Percentiles rank a stretch among this genome's conserved stretches.
Conservation (phyloP, 1,140 invertebrate species). For the Formica selysi region DNA sequence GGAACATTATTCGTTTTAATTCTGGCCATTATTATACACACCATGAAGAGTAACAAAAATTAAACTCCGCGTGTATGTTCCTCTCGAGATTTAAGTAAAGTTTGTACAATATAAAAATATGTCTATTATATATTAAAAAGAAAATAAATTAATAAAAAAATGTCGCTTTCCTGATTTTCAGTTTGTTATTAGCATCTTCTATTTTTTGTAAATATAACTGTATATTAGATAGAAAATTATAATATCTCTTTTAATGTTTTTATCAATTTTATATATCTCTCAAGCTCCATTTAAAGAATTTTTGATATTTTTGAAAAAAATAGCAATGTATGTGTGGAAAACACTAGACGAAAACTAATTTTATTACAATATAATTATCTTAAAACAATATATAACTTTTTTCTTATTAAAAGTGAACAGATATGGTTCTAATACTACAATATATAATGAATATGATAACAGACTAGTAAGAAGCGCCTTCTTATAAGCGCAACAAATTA, state of each 20-base stretch:
- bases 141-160: neutral
- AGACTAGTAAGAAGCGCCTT: too few relatives aligned
- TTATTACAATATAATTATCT: slow-evolving; percentile 18
- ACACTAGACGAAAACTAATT: neutral
- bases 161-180: neutral
- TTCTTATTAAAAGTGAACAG: too few relatives aligned
- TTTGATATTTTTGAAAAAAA: neutral
- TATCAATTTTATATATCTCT: neutral
- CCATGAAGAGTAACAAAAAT: slow-evolving; percentile 28
- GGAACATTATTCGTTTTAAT: slow-evolving; percentile 69
- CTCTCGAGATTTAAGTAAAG: neutral
- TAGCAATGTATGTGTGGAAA: neutral
- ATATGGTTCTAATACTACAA: too few relatives aligned
- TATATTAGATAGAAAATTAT: neutral
- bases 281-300: neutral
- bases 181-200: neutral
- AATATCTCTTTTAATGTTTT: neutral
- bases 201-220: slow-evolving; percentile 15
- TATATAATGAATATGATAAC: too few relatives aligned
- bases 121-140: slow-evolving; percentile 10
- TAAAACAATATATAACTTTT: neutral
- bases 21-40: slow-evolving; percentile 28
- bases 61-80: neutral
- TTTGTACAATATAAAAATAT: slow-evolving; percentile 6
- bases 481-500: too few relatives aligned